Evolutionary conservation across 2,113 vertebrate genomes (phyloP).

Genomic region (Grallaria varia): DNA sequence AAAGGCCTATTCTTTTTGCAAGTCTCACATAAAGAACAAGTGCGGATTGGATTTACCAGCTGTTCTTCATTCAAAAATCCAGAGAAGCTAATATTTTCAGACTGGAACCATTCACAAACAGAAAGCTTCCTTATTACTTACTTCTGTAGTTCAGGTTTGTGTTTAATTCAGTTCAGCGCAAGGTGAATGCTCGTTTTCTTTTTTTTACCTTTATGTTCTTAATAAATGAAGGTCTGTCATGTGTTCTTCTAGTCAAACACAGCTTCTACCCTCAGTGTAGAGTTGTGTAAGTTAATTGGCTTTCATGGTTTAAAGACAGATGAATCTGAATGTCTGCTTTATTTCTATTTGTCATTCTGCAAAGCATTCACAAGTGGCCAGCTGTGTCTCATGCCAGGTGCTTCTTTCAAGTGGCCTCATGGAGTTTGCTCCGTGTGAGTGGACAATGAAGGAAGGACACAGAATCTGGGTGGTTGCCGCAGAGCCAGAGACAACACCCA

Average conservation of each 20-base stretch:
- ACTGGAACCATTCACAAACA: not conserved
- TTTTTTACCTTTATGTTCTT: not conserved
- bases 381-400: not conserved
- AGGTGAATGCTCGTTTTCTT: not conserved
- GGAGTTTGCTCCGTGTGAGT: not conserved
- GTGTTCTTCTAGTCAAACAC: not conserved
- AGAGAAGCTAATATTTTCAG: not conserved
- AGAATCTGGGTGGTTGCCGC: not conserved
- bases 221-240: not conserved
- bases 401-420: not conserved
- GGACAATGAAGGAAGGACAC: not conserved
- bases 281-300: not conserved
- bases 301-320: not conserved
- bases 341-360: not conserved
- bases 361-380: not conserved
- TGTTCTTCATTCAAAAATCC: not conserved
- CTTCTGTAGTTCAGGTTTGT: not conserved
- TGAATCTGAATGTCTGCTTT: not conserved
- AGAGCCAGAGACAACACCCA: accelerated
- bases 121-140: not conserved
- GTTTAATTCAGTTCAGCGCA: not conserved
- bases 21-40: not conserved
- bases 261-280: accelerated
- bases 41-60: not conserved
- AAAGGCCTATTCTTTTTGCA: not conserved